A percentile compares a stretch with the other conserved stretches of the same genome.
These are phyloP conservation scores for Tethea ocularis DNA, from an alignment of 2,888 invertebrate genomes.

Conservation along the genomic window DNA sequence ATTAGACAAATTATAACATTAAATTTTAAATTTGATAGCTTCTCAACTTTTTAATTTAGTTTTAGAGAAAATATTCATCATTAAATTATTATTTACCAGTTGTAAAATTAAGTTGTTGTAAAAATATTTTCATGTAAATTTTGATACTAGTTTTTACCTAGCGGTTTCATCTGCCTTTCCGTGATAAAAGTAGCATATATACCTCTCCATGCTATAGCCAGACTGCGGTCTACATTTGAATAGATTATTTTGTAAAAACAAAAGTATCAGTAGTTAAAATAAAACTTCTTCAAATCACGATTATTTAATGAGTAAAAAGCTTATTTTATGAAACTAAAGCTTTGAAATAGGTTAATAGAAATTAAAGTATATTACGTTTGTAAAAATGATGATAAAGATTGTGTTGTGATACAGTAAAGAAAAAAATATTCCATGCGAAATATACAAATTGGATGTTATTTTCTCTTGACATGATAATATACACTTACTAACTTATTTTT, in stretches of 20 bases:
- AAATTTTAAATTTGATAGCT: constrained; percentile 2
- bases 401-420: neutral
- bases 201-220: too few species aligned
- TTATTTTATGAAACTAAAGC: neutral
- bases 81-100: neutral
- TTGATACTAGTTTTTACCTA: too few species aligned
- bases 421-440: neutral
- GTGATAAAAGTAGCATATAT: too few species aligned
- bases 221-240: too few species aligned
- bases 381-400: neutral
- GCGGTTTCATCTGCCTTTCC: too few species aligned
- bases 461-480: neutral
- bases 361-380: neutral
- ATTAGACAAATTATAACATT: constrained; percentile 8
- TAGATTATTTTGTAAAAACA: too few species aligned
- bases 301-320: too few species aligned
- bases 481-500: neutral
- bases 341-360: neutral
- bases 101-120: too few species aligned
- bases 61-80: neutral
- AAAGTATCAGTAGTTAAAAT: too few species aligned
- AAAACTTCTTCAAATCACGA: too few species aligned
- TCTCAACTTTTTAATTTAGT: neutral
- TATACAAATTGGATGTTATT: neutral
- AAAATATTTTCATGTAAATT: too few species aligned